Base-by-base conservation (phyloP, 2,888 invertebrate species). In the Altica lythri region DNA sequence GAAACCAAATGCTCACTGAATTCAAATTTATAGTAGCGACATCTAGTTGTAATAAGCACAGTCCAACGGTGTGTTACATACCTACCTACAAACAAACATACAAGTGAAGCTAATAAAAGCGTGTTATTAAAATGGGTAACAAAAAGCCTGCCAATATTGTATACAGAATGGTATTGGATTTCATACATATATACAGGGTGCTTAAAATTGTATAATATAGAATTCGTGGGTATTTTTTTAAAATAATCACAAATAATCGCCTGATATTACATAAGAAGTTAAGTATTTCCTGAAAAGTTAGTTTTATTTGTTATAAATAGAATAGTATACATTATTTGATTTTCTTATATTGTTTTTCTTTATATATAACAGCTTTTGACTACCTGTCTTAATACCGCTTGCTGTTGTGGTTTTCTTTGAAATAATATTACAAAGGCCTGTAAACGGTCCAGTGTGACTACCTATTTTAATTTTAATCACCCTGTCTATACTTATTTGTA, bases 101-200 rank as follows among this genome's bases (percentile, higher is more conserved):
- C n/a, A n/a, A n/a, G n/a, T n/a, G n/a, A n/a, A n/a, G n/a, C n/a
- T n/a, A n/a, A n/a, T n/a, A n/a, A n/a, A n/a, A n/a, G n/a, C n/a
- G n/a, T n/a, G n/a, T n/a, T n/a, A n/a, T n/a, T n/a, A n/a, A n/a
- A n/a, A n/a, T n/a, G n/a, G n/a, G n/a, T n/a, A n/a, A n/a, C n/a
- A n/a, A n/a, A 40, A 35, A 51, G 51, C 51, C 51, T 51, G 51
- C 51, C 35, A 44, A 51, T 51, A 44, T 51, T 51, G 51, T 51
- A 51, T 18, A 10, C 8, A 51, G 13, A 43, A 32, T 19, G 12
- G 14, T 34, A 34, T 19, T 34, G 13, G 8, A 12, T 40, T 13
- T 40, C 38, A 50, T 19, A 17, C n/a, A n/a, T 17, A 14, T 46
- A 32, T 51, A 51, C 30, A 19, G 40, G 30, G 40, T 19, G 30